Base-by-base conservation (phyloP, 2,888 invertebrate genomes). In the Dione juno region DNA sequence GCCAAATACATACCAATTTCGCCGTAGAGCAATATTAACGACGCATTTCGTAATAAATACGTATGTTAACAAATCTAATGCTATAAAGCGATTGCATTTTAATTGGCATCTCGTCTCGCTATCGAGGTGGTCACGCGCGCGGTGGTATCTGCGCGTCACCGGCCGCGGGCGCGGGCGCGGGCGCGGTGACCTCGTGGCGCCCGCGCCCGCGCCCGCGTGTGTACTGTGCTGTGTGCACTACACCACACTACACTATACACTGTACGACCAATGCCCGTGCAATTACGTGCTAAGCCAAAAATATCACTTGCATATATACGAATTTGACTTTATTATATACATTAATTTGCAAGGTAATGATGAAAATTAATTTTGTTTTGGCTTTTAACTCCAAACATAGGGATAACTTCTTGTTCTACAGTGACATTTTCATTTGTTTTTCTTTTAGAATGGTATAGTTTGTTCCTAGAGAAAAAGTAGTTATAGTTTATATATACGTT, bases 181-280 rank as follows among this genome's bases (percentile, higher is more conserved):
- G n/a, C n/a, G 76, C 79, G 80, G 77, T 79, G 82, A 81, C 83
- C 81, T 82, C 81, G 83, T 78, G 78, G 28, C 28, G 2, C 28
- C 28, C 28, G 70, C 66, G 72, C 70, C 70, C 65, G 69, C 75
- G 75, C 78, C 71, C 69, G 71, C 74, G 75, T 77, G 77, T 77
- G 77, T 75, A 71, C 67, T 43, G 58, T 70, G 48, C 72, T 67
- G 19, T 13, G 10, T n/a, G 16, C 11, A 35, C 41, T 59, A 9
- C 13, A 21, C 41, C 21, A 16, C 9, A 50, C 50, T 19, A 11
- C 10, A 3, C n/a, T 16, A 7, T 48, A 10, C 3, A 43, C 40
- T 50, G 40, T 68, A 59, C 72, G 67, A 65, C 43, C 21, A 63
- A 64, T 71, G 54, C 53, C 65, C 66, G 53, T 71, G 70, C 71